Base-by-base conservation (phyloP, 2,113 vertebrate genomes). In the Poicephalus gulielmi region DNA sequence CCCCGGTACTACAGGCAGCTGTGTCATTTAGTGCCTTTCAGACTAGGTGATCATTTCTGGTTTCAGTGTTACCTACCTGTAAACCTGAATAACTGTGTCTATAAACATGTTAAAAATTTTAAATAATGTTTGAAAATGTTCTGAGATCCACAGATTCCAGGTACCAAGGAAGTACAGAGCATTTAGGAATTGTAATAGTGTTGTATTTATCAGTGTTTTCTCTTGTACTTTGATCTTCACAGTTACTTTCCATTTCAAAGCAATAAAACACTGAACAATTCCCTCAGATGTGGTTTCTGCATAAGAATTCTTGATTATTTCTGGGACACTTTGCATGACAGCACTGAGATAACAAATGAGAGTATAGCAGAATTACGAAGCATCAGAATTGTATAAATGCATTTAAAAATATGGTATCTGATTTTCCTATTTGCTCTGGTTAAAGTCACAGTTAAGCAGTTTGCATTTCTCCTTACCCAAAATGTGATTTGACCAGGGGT, bases 161-260 rank as follows among this genome's bases (percentile, higher is more conserved):
- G 37, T 63, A 41, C 68, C 60, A 44, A 70, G 53, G 37, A 83
- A 88, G 43, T 64, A 59, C 53, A 88, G 39, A 93, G 83, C 35
- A 81, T 64, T 75, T 78, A 71, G 30, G 31, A 83, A 24, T 74
- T 75, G 76, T 93, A 95, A 92, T 75, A 81, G 1, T 44, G 43
- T 59, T 86, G 88, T 83, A 83, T 86, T 93, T 95, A 92, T 83
- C 68, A 55, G 10, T 89, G 74, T 43, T 92, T 88, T 71, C 90
- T 68, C 79, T 71, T 67, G 55, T 68, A 39, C 92, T 96, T 95
- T 96, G 93, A 95, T 95, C 88, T 78, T 80, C 68, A 62, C 24
- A 92, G 69, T 41, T 57, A 73, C 66, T 95, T 94, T 91, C 86
- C 91, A 95, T 87, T 96, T 96, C 93, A 96, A 95, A 96, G 94